Conservation (phyloP, 1,140 invertebrate species). For the Akabosia matsudoensis region DNA sequence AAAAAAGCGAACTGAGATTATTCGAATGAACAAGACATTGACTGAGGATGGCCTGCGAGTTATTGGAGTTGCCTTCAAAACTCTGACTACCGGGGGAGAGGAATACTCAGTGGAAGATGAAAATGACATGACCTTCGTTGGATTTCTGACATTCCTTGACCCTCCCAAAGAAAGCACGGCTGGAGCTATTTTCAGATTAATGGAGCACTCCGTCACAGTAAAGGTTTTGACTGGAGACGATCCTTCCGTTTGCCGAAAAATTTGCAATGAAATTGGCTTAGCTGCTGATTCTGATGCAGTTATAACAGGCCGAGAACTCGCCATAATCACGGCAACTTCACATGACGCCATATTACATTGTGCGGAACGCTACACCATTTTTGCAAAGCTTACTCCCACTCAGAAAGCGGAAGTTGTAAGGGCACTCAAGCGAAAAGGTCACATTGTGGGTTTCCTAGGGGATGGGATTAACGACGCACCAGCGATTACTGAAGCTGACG, state of each 20-base stretch:
- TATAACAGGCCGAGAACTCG: conserved; percentile 16
- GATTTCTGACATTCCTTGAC: conserved; percentile 30
- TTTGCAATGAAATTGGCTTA: conserved; percentile 32
- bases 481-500: conserved; percentile 42
- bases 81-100: background rate
- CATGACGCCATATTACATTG: background rate
- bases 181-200: conserved; percentile 2
- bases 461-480: conserved; percentile 48
- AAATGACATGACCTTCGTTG: conserved; percentile 25
- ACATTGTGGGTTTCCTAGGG: conserved; percentile 46
- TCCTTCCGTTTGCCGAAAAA: conserved; percentile 29
- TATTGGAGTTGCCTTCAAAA: conserved; percentile 27
- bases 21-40: background rate
- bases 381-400: conserved; percentile 36
- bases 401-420: conserved; percentile 37
- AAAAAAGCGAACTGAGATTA: background rate
- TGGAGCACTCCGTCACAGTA: conserved; percentile 28
- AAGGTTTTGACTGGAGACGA: conserved; percentile 36
- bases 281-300: background rate
- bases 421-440: conserved; percentile 29
- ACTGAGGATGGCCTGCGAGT: conserved; percentile 25
- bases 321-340: background rate
- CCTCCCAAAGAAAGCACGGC: conserved; percentile 27
- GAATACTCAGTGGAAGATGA: background rate
- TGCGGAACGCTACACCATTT: conserved; percentile 17